These are phyloP conservation scores for Coranthus polyacanthus DNA, from an alignment of 2,797 vertebrate species.

Conservation along the genomic window DNA sequence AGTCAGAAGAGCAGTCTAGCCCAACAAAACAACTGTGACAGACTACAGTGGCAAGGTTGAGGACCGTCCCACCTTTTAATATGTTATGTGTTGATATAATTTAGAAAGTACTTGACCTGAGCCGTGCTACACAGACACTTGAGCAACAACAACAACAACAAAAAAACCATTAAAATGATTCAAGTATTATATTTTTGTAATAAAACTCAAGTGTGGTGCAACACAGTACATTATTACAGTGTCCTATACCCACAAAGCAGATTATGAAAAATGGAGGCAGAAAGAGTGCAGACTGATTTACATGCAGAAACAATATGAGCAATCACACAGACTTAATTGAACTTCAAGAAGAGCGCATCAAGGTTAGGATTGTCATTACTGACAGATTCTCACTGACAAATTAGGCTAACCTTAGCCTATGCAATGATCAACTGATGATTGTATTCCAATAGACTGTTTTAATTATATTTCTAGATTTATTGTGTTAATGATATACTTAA, in stretches of 20 bases:
- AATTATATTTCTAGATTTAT: constrained; percentile 69
- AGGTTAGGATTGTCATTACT: constrained; percentile 79
- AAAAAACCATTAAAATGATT: constrained; percentile 6
- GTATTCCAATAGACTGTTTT: constrained; percentile 59
- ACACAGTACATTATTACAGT: constrained; percentile 40
- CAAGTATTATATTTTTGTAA: constrained; percentile 22
- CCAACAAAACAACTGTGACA: constrained; percentile 33
- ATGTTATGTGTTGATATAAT: constrained; percentile 38
- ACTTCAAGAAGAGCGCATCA: constrained; percentile 75
- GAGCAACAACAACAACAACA: neutral
- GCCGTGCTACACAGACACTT: no score
- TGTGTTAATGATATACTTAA: constrained; percentile 73
- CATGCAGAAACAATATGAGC: constrained; percentile 72
- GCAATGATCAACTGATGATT: constrained; percentile 58
- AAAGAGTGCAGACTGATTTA: constrained; percentile 59
- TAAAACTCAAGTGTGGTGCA: constrained; percentile 27
- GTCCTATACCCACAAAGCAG: constrained; percentile 38
- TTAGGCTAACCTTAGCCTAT: constrained; percentile 68
- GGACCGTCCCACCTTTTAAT: constrained; percentile 19
- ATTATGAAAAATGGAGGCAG: constrained; percentile 45
- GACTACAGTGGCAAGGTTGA: constrained; percentile 18
- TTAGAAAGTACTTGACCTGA: constrained; percentile 32
- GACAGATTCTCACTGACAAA: constrained; percentile 66
- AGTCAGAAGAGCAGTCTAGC: constrained; percentile 49
- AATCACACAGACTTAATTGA: constrained; percentile 80